Evolutionary conservation across 2,113 vertebrate species (phyloP).

Genomic region (Jaculus jaculus): DNA sequence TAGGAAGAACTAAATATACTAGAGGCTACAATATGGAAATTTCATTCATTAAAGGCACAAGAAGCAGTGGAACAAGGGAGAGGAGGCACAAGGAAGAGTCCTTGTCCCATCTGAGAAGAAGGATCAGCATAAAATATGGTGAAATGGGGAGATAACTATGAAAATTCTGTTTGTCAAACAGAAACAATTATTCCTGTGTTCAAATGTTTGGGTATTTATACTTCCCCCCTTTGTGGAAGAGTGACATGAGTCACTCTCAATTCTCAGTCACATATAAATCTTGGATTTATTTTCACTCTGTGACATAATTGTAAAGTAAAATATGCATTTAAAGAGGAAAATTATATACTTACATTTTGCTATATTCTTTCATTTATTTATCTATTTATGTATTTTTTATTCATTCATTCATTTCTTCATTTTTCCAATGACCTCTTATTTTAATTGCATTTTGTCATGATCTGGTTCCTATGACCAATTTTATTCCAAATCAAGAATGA

Average conservation of each 20-base stretch:
- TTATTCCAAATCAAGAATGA: background rate
- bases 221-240: background rate
- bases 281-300: background rate
- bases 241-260: no score
- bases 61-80: background rate
- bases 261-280: background rate
- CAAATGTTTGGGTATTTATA: background rate
- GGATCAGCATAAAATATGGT: background rate
- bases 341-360: background rate
- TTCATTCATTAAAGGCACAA: background rate
- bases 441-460: background rate
- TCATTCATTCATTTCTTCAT: background rate
- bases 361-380: background rate
- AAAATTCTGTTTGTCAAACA: background rate
- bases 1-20: background rate
- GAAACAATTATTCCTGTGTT: background rate
- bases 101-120: background rate
- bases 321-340: background rate
- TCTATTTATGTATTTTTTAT: background rate
- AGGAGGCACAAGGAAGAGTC: background rate
- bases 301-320: background rate
- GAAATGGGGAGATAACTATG: background rate
- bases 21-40: background rate
- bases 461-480: background rate
- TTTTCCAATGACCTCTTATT: background rate